These are phyloP conservation scores for Agrochola litura DNA, from an alignment of 2,888 invertebrate genomes.

Conservation along the genomic window DNA sequence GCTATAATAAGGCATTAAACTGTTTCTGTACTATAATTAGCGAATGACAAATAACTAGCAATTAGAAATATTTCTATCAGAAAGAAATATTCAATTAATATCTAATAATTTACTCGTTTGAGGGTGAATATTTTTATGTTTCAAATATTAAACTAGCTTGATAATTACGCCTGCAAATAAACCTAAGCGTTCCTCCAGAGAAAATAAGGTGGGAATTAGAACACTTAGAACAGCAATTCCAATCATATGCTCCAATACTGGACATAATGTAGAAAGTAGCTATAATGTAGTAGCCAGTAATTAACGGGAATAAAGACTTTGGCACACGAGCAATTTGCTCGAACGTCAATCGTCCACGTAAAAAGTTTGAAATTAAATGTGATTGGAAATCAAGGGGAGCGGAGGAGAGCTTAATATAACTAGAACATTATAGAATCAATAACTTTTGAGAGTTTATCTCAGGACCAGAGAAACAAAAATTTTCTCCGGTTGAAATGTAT, in stretches of 20 bases:
- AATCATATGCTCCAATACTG: constrained; percentile 10
- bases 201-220: not conserved
- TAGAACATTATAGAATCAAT: not conserved
- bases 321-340: not conserved
- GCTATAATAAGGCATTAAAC: constrained; percentile 13
- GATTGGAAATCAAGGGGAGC: not conserved
- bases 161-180: not conserved
- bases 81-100: not conserved
- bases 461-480: not conserved
- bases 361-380: not conserved
- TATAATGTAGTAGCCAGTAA: not conserved
- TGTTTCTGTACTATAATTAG: constrained; percentile 23
- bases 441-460: not conserved
- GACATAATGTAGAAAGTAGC: not conserved
- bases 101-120: not conserved
- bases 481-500: not conserved
- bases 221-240: constrained; percentile 7
- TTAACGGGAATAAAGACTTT: not conserved
- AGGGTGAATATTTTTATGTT: not conserved
- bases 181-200: not conserved
- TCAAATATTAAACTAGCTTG: not conserved
- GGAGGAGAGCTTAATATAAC: not conserved
- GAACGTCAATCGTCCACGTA: not conserved
- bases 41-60: not conserved
- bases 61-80: not conserved